Evolutionary conservation across 2,113 vertebrate species (phyloP), one percentile per base, ranked within the genome.

Genomic region (Festucalex cinctus): DNA sequence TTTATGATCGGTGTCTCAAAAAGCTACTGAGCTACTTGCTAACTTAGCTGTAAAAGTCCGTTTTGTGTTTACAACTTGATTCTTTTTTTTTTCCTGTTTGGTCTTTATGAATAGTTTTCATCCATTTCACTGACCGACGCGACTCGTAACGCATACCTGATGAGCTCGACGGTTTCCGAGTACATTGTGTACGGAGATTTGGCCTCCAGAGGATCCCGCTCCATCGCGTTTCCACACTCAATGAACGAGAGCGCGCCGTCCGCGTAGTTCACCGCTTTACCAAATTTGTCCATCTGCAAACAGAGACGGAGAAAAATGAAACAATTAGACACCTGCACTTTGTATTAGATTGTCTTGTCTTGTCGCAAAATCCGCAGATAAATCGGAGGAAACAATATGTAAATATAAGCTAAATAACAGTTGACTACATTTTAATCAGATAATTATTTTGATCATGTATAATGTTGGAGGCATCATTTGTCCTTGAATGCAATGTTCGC

Each of bases 131-230:
- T 16, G 10, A 9, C 9, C 39, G 13, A 12, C 35, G 12, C 14
- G 22, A 54, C 14, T 10, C 32, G 1, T 16, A 14, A 43, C 22
- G 26, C 73, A 6, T 85, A 98, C 97, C 96, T 96, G 92, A 98
- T 98, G 77, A 99, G 95, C 91, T 99, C 96, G 85, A 99, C 96
- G 2, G 97, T 99, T 90, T 99, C 96, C 0, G 96, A 98, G 91
- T 98, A 99, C 97, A 99, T 99, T 73, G 96, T 98, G 69, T 98
- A 99, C 0, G 96, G 96, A 46, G 96, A 98, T 87, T 99, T 99
- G 59, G 97, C 96, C 87, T 99, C 97, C 69, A 98, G 91, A 17
- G 97, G 95, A 89, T 98, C 95, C 56, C 96, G 92, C 88, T 99
- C 97, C 97, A 99, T 98, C 0, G 96, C 97, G 0, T 97, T 99